Base-by-base conservation (phyloP, 2,888 invertebrate species). In the Cheilosia soror region DNA sequence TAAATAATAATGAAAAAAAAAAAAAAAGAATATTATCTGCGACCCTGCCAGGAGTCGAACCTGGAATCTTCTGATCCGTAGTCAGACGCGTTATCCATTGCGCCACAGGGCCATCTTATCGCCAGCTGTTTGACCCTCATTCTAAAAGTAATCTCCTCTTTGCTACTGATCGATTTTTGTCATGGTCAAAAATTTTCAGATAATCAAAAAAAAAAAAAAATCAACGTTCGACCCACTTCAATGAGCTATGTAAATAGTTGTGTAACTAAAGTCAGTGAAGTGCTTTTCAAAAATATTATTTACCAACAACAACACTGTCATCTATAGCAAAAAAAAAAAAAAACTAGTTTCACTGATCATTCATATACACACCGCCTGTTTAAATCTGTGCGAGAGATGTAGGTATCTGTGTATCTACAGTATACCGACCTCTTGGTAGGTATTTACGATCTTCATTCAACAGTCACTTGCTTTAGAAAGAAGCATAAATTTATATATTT, bases 21-120 rank as follows among this genome's bases (percentile, higher is more conserved):
- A 27, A 51, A 51, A 51, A 27, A 27, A 27, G 1, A 7, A 3
- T 0, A 1, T 5, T 29, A 9, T 13, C 5, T 5, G 51, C 79
- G 85, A 80, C 81, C 72, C 85, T 81, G 85, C 68, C 81, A 85
- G 76, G 85, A 81, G 85, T 85, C 80, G 71, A 85, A 85, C 72
- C 81, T 77, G 85, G 85, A 81, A 85, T 85, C 84, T 80, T 85
- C 80, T 85, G 84, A 85, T 80, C 80, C 76, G 81, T 85, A 72
- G 76, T 77, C 66, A 68, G 72, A 81, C 81, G 76, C 85, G 85
- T 80, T 76, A 80, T 79, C 80, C 80, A 76, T 80, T 85, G 80
- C 77, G 77, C 77, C 77, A 78, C 77, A 78, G 77, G 69, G 77
- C 77, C 77, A 5, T 11, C 27, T 2, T 47, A 15, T n/a, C 15